Base-by-base conservation (phyloP, 2,888 invertebrate genomes). In the Mermis nigrescens region DNA sequence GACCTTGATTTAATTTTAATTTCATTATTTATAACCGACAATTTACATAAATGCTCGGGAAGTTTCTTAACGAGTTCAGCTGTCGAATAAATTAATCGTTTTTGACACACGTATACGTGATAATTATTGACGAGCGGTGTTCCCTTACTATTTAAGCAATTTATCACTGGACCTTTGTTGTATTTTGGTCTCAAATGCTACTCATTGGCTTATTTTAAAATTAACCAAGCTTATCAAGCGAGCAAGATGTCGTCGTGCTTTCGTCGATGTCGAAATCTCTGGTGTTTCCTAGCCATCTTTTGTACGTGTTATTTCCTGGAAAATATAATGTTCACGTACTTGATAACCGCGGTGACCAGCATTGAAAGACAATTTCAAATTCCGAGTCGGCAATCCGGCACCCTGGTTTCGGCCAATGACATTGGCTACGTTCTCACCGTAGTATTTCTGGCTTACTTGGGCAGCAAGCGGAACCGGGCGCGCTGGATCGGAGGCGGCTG, bases 301-400 rank as follows among this genome's bases (percentile, higher is more conserved):
- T 65, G 68, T 32, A 57, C 64, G 22, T 68, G 68, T 28, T 71
- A 71, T 61, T 71, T 70, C 57, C 62, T 71, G 51, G 71, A 71
- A 62, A 68, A 71, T 22, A 71, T 71, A 58, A 69, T 69, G 31
- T 69, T 69, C 52, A 70, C 71, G 57, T 71, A 69, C 61, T 68
- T 72, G 68, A 69, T 70, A 28, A 65, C 67, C 1, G 68, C 70
- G 1, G 63, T 71, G 2, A 70, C 70, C 55, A 55, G 51, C 29
- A 46, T 60, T 22, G 59, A 60, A 26, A n/a, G 59, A 22, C 55
- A 60, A 46, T 60, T 51, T 52, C 57, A 60, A 26, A 60, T 60
- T n/a, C 60, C 57, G 19, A 45, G 46, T 3, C 24, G 57, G 19
- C 12, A 57, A 3, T 57, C 57, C 22, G 60, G 60, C n/a, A 19